Evolutionary conservation across 2,797 vertebrate genomes (phyloP).

Genomic region (Carcharodon carcharias): DNA sequence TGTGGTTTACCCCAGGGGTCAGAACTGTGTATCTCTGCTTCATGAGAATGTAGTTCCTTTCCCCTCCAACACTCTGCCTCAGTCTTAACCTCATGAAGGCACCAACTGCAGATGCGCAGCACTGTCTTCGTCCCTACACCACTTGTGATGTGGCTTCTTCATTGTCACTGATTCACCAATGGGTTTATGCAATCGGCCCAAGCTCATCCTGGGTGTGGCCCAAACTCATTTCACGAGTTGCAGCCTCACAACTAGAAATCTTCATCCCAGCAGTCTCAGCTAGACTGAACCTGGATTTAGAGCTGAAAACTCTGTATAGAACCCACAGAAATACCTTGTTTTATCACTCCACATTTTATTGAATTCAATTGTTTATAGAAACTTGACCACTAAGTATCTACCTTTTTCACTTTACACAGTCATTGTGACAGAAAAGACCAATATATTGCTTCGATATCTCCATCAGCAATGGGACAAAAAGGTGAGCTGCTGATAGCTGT

Average conservation of each 20-base stretch:
- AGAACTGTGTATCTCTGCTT: not conserved
- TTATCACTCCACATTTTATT: not conserved
- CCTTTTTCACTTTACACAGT: constrained; percentile 55
- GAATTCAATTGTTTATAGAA: not conserved
- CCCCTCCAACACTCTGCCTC: not conserved
- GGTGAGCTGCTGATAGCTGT: constrained; percentile 53
- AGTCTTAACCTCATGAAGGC: too few relatives aligned
- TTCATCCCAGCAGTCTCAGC: not conserved
- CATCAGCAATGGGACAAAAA: constrained; percentile 97
- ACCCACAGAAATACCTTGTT: not conserved
- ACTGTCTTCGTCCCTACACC: too few relatives aligned
- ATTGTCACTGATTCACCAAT: not conserved
- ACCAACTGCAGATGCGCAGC: not conserved
- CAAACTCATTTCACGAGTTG: not conserved
- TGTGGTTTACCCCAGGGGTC: not conserved
- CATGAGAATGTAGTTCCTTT: not conserved
- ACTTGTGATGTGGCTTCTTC: not conserved
- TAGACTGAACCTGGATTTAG: not conserved
- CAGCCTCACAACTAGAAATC: not conserved
- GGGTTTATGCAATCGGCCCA: not conserved
- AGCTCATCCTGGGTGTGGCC: too few relatives aligned
- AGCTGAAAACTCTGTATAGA: not conserved
- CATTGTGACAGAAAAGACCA: constrained; percentile 94
- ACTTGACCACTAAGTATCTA: not conserved
- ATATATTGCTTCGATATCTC: constrained; percentile 85